Evolutionary conservation across 2,888 invertebrate genomes (phyloP).

Genomic region (Drosophila mimica): DNA sequence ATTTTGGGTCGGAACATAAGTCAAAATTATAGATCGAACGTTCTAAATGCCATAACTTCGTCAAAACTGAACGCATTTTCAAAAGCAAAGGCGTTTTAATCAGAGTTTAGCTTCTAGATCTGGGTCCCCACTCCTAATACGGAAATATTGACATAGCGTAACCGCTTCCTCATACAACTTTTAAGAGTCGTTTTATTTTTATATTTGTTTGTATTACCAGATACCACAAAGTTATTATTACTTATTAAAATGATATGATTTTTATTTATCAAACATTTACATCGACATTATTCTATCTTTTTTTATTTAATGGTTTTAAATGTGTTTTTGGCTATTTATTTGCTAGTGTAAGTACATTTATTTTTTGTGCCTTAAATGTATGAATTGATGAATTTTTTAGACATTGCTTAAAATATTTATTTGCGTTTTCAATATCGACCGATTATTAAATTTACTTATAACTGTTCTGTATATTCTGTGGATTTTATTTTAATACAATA

Average conservation of each 20-base stretch:
- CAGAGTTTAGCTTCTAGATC: too few relatives aligned
- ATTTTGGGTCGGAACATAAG: too few relatives aligned
- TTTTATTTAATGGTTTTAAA: constrained; percentile 23
- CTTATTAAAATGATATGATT: constrained; percentile 57
- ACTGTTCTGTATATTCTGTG: neutral
- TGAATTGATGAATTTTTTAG: constrained; percentile 17
- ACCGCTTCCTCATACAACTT: neutral
- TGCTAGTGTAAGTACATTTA: constrained; percentile 31
- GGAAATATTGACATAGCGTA: neutral
- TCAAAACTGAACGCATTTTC: too few relatives aligned
- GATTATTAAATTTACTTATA: constrained; percentile 19
- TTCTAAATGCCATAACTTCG: too few relatives aligned
- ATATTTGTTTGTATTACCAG: neutral
- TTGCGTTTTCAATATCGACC: constrained; percentile 15
- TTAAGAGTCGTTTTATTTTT: neutral
- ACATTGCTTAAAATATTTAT: constrained; percentile 33
- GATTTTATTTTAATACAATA: constrained; percentile 3
- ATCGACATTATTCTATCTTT: constrained; percentile 45
- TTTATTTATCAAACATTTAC: constrained; percentile 59
- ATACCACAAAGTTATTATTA: constrained; percentile 9
- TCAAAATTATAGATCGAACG: too few relatives aligned
- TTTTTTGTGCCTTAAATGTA: constrained; percentile 28
- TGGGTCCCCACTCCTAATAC: neutral
- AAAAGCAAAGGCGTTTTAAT: too few relatives aligned
- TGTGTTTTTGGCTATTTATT: constrained; percentile 38